phyloP scores from a whole-genome alignment of 2,797 vertebrate genomes.

The Euphonia xanthogaster region DNA sequence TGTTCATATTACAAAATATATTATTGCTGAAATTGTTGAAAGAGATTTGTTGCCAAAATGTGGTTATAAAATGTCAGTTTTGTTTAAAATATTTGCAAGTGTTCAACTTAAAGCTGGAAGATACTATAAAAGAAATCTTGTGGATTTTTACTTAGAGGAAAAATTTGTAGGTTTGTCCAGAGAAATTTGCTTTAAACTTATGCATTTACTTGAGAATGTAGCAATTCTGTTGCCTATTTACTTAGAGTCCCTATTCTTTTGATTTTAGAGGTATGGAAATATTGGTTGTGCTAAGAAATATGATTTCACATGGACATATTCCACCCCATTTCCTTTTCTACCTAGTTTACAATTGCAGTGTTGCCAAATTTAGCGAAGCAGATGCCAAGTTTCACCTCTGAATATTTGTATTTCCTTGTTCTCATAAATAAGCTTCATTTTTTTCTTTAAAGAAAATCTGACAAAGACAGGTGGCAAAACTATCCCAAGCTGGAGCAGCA shows the following conservation, averaged over 20 bases:
- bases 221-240: background rate
- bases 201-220: background rate
- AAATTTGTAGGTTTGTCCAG: background rate
- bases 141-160: background rate
- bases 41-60: background rate
- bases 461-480: background rate
- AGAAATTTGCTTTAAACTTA: background rate
- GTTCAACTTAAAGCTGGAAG: background rate
- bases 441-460: background rate
- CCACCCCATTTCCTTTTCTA: background rate
- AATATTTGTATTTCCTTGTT: background rate
- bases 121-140: background rate
- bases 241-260: background rate
- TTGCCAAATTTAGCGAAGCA: background rate
- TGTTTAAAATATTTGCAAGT: background rate
- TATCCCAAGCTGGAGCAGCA: background rate
- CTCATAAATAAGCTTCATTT: background rate
- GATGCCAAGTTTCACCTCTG: background rate
- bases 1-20: background rate
- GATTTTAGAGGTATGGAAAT: background rate
- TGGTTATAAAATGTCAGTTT: background rate
- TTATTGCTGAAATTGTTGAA: background rate
- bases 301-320: accelerated
- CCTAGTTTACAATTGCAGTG: background rate
- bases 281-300: background rate